Conservation (phyloP, 1,140 invertebrate species). For the Gonatopus flavifemur region DNA sequence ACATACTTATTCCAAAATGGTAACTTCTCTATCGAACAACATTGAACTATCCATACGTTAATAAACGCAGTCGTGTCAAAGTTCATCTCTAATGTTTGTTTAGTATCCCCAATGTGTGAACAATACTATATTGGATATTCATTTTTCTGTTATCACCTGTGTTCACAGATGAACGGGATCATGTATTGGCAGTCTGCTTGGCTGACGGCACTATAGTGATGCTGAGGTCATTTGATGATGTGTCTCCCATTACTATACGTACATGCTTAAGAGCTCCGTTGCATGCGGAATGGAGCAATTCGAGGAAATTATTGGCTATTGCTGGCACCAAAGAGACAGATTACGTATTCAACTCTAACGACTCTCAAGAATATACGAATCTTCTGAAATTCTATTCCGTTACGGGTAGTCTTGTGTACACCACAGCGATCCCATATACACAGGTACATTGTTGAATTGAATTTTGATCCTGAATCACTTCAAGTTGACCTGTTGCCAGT, state of each 20-base stretch:
- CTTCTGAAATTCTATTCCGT: constrained; percentile 80
- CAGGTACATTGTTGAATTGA: constrained; percentile 57
- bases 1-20: too few relatives aligned
- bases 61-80: too few relatives aligned
- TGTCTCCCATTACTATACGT: constrained; percentile 81
- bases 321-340: constrained; percentile 70
- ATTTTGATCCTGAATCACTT: constrained; percentile 3
- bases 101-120: too few relatives aligned
- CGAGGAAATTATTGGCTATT: constrained; percentile 86
- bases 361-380: constrained; percentile 65
- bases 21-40: too few relatives aligned
- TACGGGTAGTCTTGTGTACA: constrained; percentile 72
- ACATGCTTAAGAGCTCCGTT: constrained; percentile 80
- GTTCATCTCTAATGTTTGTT: too few relatives aligned
- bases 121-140: too few relatives aligned
- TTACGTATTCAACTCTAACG: constrained; percentile 39
- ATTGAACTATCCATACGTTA: too few relatives aligned
- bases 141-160: too few relatives aligned
- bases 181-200: constrained; percentile 85
- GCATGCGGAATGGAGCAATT: constrained; percentile 95
- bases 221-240: constrained; percentile 89
- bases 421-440: constrained; percentile 72
- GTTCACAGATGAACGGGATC: constrained; percentile 54
- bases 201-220: constrained; percentile 87
- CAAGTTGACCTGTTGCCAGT: too few relatives aligned